Percentiles rank a stretch among this genome's conserved stretches.
These are phyloP conservation scores for Acrocephalus kingi DNA, from an alignment of 2,113 vertebrate genomes.

Conservation along the genomic window DNA sequence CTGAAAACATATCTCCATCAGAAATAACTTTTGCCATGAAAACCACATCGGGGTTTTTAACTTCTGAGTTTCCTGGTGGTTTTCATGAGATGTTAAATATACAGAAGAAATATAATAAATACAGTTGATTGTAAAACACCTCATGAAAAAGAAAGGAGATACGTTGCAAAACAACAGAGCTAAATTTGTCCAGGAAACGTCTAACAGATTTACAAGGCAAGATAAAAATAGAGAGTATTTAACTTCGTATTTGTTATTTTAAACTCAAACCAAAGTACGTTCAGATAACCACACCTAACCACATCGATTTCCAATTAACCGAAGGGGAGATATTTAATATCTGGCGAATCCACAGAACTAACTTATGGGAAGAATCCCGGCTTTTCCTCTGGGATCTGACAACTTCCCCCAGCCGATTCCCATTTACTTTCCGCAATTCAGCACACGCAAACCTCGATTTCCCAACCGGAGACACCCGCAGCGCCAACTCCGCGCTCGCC, in stretches of 20 bases:
- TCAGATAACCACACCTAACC: not conserved
- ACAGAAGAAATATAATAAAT: not conserved
- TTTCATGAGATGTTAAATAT: not conserved
- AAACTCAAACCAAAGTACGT: not conserved
- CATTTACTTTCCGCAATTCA: not conserved
- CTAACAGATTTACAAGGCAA: not conserved
- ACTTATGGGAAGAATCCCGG: not conserved
- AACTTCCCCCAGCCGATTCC: not conserved
- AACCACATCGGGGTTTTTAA: no score
- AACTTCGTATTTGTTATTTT: not conserved
- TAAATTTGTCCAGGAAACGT: not conserved
- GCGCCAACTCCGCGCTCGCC: not conserved
- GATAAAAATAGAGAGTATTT: not conserved
- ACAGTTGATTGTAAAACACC: not conserved
- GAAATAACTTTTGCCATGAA: not conserved
- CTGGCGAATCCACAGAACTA: not conserved
- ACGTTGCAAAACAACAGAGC: not conserved
- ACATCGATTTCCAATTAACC: fast-evolving
- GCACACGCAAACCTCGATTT: not conserved
- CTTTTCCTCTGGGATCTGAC: not conserved
- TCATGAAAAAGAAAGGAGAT: not conserved
- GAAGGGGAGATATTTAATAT: fast-evolving
- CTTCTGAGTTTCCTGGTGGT: no score
- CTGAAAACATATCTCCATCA: not conserved
- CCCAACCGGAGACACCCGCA: not conserved